Percentiles rank a stretch among this genome's conserved stretches.
phyloP scores from a whole-genome alignment of 2,797 vertebrate species.

The Phalanger gymnotis region DNA sequence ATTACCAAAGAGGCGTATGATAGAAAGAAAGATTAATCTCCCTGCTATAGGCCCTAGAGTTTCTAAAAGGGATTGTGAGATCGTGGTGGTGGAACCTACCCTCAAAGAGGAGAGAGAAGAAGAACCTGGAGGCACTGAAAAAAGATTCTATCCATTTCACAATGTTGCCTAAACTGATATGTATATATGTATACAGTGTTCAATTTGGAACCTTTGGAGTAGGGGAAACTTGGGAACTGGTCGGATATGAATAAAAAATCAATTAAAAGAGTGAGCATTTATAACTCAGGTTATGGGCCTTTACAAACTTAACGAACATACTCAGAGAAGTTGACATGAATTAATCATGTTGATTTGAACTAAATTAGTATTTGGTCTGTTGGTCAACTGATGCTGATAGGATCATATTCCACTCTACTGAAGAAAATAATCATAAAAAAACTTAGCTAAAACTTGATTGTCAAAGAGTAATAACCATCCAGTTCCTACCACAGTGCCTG shows the following conservation, averaged over 20 bases:
- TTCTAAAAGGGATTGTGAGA: background rate
- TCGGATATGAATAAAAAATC: constrained; percentile 36
- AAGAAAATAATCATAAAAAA: constrained; percentile 54
- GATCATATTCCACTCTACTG: constrained; percentile 45
- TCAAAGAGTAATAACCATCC: constrained; percentile 55
- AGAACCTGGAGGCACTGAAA: background rate
- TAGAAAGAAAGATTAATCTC: background rate
- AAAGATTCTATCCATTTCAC: background rate
- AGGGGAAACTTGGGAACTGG: background rate
- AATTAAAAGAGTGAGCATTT: constrained; percentile 21
- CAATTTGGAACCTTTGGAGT: background rate
- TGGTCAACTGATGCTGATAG: constrained; percentile 46
- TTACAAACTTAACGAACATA: constrained; percentile 48
- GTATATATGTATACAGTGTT: background rate
- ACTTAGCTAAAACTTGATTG: constrained; percentile 55
- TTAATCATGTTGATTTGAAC: constrained; percentile 31
- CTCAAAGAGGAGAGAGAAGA: background rate
- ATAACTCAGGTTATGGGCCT: background rate
- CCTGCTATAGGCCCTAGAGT: background rate
- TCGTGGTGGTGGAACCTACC: background rate
- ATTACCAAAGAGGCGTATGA: background rate
- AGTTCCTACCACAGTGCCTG: background rate
- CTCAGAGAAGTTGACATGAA: constrained; percentile 46
- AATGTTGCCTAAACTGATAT: background rate
- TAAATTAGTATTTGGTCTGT: constrained; percentile 59